These are phyloP conservation scores for Oceanodroma tethys DNA, from an alignment of 2,113 vertebrate species.

Conservation along the genomic window DNA sequence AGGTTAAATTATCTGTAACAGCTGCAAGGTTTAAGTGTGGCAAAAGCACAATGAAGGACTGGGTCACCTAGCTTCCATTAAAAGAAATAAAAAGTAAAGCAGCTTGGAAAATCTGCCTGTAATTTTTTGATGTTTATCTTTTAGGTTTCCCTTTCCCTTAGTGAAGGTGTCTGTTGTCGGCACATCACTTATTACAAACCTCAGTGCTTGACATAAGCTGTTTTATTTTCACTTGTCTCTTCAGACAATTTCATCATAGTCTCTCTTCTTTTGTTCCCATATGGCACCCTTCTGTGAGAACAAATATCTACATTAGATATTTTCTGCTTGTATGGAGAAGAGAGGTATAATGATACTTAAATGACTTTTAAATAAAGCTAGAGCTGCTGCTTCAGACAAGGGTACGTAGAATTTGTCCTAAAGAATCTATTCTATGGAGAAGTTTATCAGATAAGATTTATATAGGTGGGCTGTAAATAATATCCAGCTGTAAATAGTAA, in stretches of 20 bases:
- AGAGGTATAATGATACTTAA: neutral
- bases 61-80: neutral
- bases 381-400: neutral
- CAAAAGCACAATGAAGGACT: neutral
- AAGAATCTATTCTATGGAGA: neutral
- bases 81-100: neutral
- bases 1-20: neutral
- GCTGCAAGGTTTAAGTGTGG: neutral
- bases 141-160: neutral
- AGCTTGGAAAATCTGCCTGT: neutral
- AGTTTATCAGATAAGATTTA: neutral
- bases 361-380: neutral
- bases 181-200: neutral
- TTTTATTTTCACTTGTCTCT: constrained; percentile 25
- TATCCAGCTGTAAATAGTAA: neutral
- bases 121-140: neutral
- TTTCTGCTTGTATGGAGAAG: neutral
- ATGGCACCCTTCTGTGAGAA: neutral
- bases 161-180: neutral
- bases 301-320: neutral
- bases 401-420: neutral
- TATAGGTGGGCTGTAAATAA: neutral
- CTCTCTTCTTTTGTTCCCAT: neutral
- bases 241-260: neutral
- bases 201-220: neutral